phyloP scores from a whole-genome alignment of 2,113 vertebrate species.

The Xiphophorus couchianus region DNA sequence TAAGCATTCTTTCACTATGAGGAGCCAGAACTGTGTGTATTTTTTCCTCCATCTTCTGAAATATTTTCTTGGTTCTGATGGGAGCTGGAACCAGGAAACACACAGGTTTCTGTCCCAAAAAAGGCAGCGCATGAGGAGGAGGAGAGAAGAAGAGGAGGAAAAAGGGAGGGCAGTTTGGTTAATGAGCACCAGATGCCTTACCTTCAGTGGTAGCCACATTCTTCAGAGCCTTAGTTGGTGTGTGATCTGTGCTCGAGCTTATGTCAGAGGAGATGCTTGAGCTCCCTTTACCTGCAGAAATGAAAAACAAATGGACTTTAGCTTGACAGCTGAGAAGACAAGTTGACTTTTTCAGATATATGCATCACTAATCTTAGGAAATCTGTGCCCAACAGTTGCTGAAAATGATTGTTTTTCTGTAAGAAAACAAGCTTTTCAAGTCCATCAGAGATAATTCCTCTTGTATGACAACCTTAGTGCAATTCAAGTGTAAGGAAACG shows the following conservation, averaged over 20 bases:
- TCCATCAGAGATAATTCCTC: slow-evolving; percentile 23
- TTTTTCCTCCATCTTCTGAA: slow-evolving; percentile 26
- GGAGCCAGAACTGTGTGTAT: slow-evolving; percentile 41
- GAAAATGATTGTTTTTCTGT: neutral
- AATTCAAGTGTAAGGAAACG: slow-evolving; percentile 32
- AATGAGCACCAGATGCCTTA: slow-evolving; percentile 89
- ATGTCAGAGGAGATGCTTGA: slow-evolving; percentile 99
- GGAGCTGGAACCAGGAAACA: slow-evolving; percentile 66
- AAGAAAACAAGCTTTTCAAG: neutral
- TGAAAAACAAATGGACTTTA: slow-evolving; percentile 26
- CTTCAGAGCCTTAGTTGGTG: slow-evolving; percentile 93
- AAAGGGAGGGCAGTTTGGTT: slow-evolving; percentile 64
- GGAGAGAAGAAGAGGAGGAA: slow-evolving; percentile 21
- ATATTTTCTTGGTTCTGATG: slow-evolving; percentile 60
- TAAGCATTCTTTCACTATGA: slow-evolving; percentile 73
- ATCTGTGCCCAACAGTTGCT: neutral
- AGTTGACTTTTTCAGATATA: neutral
- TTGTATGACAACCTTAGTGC: slow-evolving; percentile 23
- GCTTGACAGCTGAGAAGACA: slow-evolving; percentile 23
- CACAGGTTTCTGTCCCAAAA: slow-evolving; percentile 73
- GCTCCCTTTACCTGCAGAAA: slow-evolving; percentile 93
- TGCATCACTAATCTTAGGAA: neutral
- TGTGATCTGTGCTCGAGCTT: slow-evolving; percentile 99
- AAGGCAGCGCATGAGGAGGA: slow-evolving; percentile 60
- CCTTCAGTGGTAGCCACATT: slow-evolving; percentile 99